Base-by-base conservation (phyloP, 2,888 invertebrate species). In the Leptothorax acervorum region DNA sequence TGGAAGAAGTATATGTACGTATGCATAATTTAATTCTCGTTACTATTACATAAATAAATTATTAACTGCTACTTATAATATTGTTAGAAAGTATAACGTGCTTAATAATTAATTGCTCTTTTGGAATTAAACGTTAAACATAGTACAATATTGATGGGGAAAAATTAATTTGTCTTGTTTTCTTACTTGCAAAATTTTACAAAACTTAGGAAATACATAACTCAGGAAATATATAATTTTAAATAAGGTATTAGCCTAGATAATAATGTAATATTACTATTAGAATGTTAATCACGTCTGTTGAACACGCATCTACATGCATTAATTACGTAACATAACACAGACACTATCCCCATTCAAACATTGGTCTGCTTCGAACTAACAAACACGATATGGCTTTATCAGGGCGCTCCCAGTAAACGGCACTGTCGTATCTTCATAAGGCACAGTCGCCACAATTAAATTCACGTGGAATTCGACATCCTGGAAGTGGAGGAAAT, bases 401-500 rank as follows among this genome's bases (percentile, higher is more conserved):
- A 79, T 79, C 73, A 35, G 57, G 48, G 8, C 60, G 79, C 48
- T 71, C 48, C 73, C 18, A 48, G 60, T 60, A 60, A 57, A 35
- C 12, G 35, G 35, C 48, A n/a, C 48, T 18, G 31, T 35, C 12
- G 12, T 79, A 60, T 51, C 48, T 39, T 71, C 45, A 48, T 60
- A 57, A 18, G 60, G 73, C 35, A 39, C 55, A 55, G 55, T 53
- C 53, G 28, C 53, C 31, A 35, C 53, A 78, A 39, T 70, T 70
- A 55, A 51, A 78, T 70, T 70, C 78, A 45, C 57, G 48, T 73
- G 57, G 45, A 60, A 60, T 53, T 48, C 35, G 60, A 66, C 73
- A 76, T 76, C 42, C 76, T 76, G 76, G 23, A 57, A 79, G 15
- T n/a, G 35, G 23, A 79, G 73, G 73, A 60, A 79, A 73, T 79